Evolutionary conservation across 2,113 vertebrate genomes (phyloP).

Genomic region (Paramisgurnus dabryanus): DNA sequence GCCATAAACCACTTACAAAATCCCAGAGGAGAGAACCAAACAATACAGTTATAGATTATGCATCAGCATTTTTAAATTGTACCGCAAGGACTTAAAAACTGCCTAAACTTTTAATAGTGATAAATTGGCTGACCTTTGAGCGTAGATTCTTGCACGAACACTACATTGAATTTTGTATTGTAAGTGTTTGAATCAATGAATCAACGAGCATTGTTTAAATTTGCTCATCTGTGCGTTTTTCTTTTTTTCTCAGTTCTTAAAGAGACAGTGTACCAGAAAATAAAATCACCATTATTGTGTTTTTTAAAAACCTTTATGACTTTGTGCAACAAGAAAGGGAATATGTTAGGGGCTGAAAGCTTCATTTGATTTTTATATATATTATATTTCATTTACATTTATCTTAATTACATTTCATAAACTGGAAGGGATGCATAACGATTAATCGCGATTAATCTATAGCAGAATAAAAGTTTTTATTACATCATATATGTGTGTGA

Average conservation of each 20-base stretch:
- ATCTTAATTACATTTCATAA: too few relatives aligned
- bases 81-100: neutral
- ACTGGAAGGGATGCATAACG: too few relatives aligned
- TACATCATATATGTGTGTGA: too few relatives aligned
- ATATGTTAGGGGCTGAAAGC: too few relatives aligned
- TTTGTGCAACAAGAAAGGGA: too few relatives aligned
- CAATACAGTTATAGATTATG: conserved; percentile 7
- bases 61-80: conserved; percentile 13
- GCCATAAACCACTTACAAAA: conserved; percentile 28
- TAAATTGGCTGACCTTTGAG: conserved; percentile 4
- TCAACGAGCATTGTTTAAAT: conserved; percentile 23
- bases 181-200: conserved; percentile 2
- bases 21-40: neutral
- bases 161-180: neutral
- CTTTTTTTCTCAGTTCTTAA: neutral
- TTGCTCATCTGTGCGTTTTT: conserved; percentile 17
- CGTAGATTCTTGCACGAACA: conserved; percentile 2
- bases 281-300: too few relatives aligned
- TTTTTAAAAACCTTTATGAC: too few relatives aligned
- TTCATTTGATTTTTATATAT: too few relatives aligned
- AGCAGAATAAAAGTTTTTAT: too few relatives aligned
- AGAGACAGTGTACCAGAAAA: too few relatives aligned
- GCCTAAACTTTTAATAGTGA: conserved; percentile 15
- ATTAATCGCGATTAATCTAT: too few relatives aligned
- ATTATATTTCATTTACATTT: too few relatives aligned